Base-by-base conservation (phyloP, 1,140 invertebrate genomes). In the Drosophila tristis region DNA sequence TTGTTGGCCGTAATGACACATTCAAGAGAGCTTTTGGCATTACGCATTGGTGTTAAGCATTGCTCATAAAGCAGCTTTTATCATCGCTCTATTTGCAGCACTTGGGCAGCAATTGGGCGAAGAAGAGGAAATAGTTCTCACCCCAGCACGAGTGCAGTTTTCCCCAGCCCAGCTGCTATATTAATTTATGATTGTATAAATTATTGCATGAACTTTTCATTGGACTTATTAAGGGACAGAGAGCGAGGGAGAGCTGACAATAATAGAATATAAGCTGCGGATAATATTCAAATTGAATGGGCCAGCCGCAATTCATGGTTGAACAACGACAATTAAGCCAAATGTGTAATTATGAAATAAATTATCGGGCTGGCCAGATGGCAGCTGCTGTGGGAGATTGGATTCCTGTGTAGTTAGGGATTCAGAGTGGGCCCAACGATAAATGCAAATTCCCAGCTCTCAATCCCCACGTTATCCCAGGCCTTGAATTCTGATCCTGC, bases 241-340 rank as follows among this genome's bases (percentile, higher is more conserved):
- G 35, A 11, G 11, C 11, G 3, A 1, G 11, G 1, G 35, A 5
- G 35, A 39, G 35, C 35, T 39, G 35, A 1, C 35, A 39, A 39
- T 39, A 39, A 39, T 39, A 39, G 43, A 25, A n/a, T 13, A 45
- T 70, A 70, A 71, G 58, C 53, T 49, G 25, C 45, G 35, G 53
- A 70, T 70, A 71, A 50, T 71, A 71, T 70, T 58, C 53, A 71
- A 71, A 71, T 70, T 71, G 51, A 71, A 58, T 71, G 66, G 35
- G 45, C 51, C 20, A 6, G 29, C 67, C 65, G 58, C 44, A 71
- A 26, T 70, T 58, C 65, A 71, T 45, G 67, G 44, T 68, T 6
- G 35, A 58, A 58, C 43, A 70, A 23, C 45, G 51, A 20, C 65
- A 71, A 71, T 71, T 71, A 70, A 29, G 35, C 25, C 51, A 71